phyloP scores from a whole-genome alignment of 1,140 invertebrate species.

The Nasonia longicornis region DNA sequence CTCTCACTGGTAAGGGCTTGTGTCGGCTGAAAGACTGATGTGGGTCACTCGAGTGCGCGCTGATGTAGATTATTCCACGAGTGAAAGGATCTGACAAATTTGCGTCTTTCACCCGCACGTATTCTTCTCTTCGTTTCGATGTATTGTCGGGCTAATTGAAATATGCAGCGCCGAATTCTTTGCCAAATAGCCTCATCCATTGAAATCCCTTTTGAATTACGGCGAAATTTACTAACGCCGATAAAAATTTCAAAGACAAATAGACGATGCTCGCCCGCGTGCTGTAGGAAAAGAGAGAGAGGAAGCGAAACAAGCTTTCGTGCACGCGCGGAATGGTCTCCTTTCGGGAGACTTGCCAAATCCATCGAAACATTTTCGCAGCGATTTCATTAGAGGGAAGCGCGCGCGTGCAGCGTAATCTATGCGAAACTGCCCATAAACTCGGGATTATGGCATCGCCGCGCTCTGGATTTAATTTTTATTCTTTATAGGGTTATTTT shows the following conservation, averaged over 20 bases:
- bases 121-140: not conserved
- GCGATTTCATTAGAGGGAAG: slow-evolving; percentile 43
- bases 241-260: slow-evolving; percentile 39
- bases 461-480: slow-evolving; percentile 36
- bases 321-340: not conserved
- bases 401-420: slow-evolving; percentile 27
- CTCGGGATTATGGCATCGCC: slow-evolving; percentile 33
- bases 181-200: not conserved
- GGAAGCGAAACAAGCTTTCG: not conserved
- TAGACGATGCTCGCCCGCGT: not conserved
- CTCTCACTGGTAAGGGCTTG: not conserved
- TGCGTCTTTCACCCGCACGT: not conserved
- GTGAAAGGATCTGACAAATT: not conserved
- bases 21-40: not conserved
- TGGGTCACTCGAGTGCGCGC: not conserved
- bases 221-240: slow-evolving; percentile 13
- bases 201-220: not conserved
- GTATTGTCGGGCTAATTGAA: not conserved
- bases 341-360: slow-evolving; percentile 40
- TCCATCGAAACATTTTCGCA: slow-evolving; percentile 41
- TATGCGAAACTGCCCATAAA: slow-evolving; percentile 43
- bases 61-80: not conserved
- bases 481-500: slow-evolving; percentile 40
- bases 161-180: not conserved
- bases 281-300: not conserved